Conservation (phyloP, 2,888 invertebrate species). For the Psylliodes chrysocephalus region DNA sequence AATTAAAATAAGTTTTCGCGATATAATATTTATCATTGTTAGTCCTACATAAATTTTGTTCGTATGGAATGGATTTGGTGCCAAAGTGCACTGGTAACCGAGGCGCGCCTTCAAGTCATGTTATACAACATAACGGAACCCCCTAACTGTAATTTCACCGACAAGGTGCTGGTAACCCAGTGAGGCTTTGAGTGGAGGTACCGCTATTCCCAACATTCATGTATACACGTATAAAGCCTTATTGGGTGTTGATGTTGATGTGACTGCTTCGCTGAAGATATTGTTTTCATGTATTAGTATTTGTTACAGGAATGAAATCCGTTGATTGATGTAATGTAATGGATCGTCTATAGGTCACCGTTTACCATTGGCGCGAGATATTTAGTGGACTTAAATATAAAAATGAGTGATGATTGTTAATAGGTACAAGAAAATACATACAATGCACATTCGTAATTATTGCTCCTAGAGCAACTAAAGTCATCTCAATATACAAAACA, state of each 20-base stretch:
- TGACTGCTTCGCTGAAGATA: conserved; percentile 1
- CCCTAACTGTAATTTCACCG: conserved; percentile 46
- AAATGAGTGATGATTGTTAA: no score
- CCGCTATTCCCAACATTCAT: conserved; percentile 45
- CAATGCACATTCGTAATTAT: no score
- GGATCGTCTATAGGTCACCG: no score
- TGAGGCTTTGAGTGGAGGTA: conserved; percentile 43
- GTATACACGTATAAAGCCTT: conserved; percentile 10
- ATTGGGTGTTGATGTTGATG: conserved; percentile 11
- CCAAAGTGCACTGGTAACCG: conserved; percentile 5
- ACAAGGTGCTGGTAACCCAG: conserved; percentile 54
- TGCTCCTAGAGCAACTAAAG: no score
- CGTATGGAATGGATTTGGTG: no score
- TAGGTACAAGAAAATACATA: no score
- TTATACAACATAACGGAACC: conserved; percentile 48
- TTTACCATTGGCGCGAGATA: no score
- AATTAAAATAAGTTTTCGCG: no score
- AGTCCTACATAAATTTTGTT: no score
- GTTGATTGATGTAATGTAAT: conserved; percentile 1
- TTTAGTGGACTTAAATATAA: no score
- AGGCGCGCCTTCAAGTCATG: conserved; percentile 38
- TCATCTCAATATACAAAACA: no score
- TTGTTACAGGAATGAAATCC: conserved; percentile 1
- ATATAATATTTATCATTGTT: no score
- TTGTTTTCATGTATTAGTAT: neutral